Conservation (phyloP, 2,888 invertebrate species). For the Amphipyra berbera region DNA sequence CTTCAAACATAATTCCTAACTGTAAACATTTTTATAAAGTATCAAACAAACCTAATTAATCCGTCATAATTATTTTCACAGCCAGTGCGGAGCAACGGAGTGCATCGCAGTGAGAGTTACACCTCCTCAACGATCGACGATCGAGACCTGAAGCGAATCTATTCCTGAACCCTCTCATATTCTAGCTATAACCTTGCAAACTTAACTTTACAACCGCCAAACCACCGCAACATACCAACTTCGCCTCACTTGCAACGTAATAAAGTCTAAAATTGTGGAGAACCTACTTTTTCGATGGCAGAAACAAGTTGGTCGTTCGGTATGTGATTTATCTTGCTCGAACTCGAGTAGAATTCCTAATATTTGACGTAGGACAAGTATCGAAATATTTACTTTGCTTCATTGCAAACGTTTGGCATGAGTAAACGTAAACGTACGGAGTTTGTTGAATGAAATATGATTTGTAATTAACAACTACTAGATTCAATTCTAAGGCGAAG, state of each 20-base stretch:
- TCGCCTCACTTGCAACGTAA: background rate
- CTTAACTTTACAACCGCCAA: slow-evolving; percentile 18
- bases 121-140: slow-evolving; percentile 6
- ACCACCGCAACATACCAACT: slow-evolving; percentile 3
- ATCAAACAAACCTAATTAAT: too few species aligned
- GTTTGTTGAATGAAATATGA: slow-evolving; percentile 30
- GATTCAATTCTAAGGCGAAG: background rate
- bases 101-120: slow-evolving; percentile 12
- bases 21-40: too few species aligned
- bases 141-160: slow-evolving; percentile 31
- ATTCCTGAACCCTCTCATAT: slow-evolving; percentile 39
- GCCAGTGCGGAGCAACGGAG: slow-evolving; percentile 4
- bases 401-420: slow-evolving; percentile 22
- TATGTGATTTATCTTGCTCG: slow-evolving; percentile 59
- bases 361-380: slow-evolving; percentile 53
- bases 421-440: slow-evolving; percentile 10
- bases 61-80: background rate
- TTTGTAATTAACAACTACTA: slow-evolving; percentile 5
- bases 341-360: slow-evolving; percentile 56
- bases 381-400: slow-evolving; percentile 40
- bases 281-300: background rate
- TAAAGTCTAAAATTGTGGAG: slow-evolving; percentile 28
- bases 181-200: slow-evolving; percentile 35
- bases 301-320: slow-evolving; percentile 22
- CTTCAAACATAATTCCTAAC: too few species aligned